Evolutionary conservation across 2,113 vertebrate species (phyloP).

Genomic region (Apeltes quadracus): DNA sequence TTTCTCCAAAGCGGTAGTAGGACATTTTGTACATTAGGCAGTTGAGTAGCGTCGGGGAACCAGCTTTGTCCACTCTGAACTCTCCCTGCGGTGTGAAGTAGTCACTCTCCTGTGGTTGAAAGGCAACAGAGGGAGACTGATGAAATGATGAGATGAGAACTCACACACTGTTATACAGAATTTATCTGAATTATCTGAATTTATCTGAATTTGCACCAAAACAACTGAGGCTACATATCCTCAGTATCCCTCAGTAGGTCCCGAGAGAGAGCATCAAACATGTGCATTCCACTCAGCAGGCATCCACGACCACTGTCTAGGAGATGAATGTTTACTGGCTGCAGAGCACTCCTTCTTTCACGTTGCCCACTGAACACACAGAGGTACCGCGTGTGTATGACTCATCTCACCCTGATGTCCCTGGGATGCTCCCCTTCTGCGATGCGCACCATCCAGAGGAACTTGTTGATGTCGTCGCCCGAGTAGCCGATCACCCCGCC

Average conservation of each 20-base stretch:
- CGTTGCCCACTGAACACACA: not conserved
- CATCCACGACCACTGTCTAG: not conserved
- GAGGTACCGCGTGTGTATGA: not conserved
- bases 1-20: slow-evolving; percentile 98
- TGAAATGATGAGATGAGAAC: not conserved
- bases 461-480: slow-evolving; percentile 98
- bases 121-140: not conserved
- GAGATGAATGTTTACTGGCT: not conserved
- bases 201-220: not conserved
- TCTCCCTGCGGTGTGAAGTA: slow-evolving; percentile 98
- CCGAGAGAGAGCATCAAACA: slow-evolving; percentile 3
- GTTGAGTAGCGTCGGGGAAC: slow-evolving; percentile 94
- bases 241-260: too few species aligned
- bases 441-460: slow-evolving; percentile 98
- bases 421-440: slow-evolving; percentile 97
- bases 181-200: not conserved
- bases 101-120: slow-evolving; percentile 88
- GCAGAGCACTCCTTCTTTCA: not conserved
- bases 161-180: not conserved
- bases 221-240: not conserved
- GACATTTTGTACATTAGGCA: slow-evolving; percentile 99
- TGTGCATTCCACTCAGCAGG: not conserved
- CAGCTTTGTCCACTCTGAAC: slow-evolving; percentile 96
- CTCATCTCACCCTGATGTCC: slow-evolving; percentile 90
- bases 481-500: slow-evolving; percentile 98